phyloP scores from a whole-genome alignment of 1,140 invertebrate genomes.

The Cotesia chilonis region DNA sequence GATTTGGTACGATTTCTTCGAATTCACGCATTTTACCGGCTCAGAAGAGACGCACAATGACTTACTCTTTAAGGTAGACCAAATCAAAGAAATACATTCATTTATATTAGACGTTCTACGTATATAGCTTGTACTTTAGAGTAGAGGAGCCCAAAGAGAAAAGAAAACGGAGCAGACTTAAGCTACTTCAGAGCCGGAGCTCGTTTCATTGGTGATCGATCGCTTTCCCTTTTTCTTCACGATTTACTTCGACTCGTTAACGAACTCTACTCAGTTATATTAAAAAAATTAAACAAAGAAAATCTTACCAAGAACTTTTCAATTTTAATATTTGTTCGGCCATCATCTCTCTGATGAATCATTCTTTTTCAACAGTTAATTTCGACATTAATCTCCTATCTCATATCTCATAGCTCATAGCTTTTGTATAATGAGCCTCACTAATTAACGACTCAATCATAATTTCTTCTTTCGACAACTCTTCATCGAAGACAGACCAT shows the following conservation, averaged over 20 bases:
- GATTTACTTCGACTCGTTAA: constrained; percentile 33
- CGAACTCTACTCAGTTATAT: constrained; percentile 35
- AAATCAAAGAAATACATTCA: constrained; percentile 20
- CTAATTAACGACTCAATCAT: no score
- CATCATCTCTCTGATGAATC: neutral
- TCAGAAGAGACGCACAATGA: constrained; percentile 30
- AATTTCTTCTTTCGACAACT: no score
- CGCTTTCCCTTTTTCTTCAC: constrained; percentile 29
- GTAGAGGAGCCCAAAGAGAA: neutral
- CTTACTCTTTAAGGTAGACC: constrained; percentile 1
- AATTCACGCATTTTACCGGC: constrained; percentile 49
- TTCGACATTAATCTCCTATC: no score
- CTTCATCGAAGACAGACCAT: no score
- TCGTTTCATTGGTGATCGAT: constrained; percentile 45
- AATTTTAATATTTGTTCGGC: constrained; percentile 12
- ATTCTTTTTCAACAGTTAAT: neutral
- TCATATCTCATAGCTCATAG: no score
- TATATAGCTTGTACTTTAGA: neutral
- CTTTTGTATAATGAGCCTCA: no score
- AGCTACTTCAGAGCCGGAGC: neutral
- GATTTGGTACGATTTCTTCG: constrained; percentile 52
- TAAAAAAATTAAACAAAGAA: neutral
- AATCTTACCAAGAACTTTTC: constrained; percentile 1
- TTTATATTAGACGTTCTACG: constrained; percentile 5
- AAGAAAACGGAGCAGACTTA: constrained; percentile 7